Percentiles rank a stretch among this genome's conserved stretches.
Evolutionary conservation across 2,113 vertebrate species (phyloP).

Genomic region (Sphaerodactylus townsendi): DNA sequence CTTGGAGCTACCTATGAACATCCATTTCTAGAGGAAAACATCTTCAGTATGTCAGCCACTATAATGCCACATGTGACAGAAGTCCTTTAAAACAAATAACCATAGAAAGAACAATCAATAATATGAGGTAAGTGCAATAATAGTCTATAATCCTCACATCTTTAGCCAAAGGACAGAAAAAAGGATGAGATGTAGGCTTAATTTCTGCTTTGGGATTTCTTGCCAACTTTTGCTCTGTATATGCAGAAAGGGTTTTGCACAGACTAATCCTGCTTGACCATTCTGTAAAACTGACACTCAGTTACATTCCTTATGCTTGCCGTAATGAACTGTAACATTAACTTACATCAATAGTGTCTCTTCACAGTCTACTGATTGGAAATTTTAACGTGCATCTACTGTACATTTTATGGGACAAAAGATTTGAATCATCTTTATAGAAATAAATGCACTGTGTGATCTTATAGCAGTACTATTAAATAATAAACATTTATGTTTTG

Average conservation of each 20-base stretch:
- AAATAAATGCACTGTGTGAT: not conserved
- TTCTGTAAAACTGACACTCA: constrained; percentile 16
- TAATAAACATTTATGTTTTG: not conserved
- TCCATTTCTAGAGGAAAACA: constrained; percentile 77
- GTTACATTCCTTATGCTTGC: not conserved
- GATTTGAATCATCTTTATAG: not conserved
- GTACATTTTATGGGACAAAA: not conserved
- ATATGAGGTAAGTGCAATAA: constrained; percentile 86
- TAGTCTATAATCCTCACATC: constrained; percentile 69
- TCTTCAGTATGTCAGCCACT: constrained; percentile 82
- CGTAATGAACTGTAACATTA: not conserved
- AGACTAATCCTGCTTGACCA: not conserved
- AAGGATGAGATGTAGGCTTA: constrained; percentile 68
- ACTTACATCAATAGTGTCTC: not conserved
- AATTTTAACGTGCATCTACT: not conserved
- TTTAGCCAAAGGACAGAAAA: constrained; percentile 59
- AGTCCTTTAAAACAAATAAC: constrained; percentile 83
- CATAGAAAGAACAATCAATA: constrained; percentile 84
- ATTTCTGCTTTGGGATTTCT: constrained; percentile 64
- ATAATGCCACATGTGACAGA: constrained; percentile 79
- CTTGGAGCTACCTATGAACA: constrained; percentile 79
- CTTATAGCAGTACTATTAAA: not conserved
- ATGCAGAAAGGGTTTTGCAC: constrained; percentile 2
- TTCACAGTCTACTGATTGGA: not conserved
- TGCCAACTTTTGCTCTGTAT: constrained; percentile 32